These are phyloP conservation scores for Leucoraja ocellata DNA, from an alignment of 2,797 vertebrate species.

Conservation along the genomic window DNA sequence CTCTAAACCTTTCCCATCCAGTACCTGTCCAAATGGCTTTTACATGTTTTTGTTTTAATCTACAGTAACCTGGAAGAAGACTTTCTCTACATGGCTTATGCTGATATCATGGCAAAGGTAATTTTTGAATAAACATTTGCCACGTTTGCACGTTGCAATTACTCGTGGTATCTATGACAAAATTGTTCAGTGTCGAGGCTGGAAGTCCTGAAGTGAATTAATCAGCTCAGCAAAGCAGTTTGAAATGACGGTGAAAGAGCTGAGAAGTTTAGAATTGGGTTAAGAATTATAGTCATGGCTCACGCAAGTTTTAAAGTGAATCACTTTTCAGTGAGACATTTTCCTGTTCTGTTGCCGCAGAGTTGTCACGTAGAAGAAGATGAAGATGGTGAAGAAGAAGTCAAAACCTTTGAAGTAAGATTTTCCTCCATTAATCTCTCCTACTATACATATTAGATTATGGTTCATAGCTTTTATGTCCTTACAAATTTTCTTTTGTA, in stretches of 20 bases:
- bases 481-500: conserved; percentile 39
- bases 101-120: conserved; percentile 97
- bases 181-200: neutral
- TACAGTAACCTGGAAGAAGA: conserved; percentile 88
- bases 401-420: conserved; percentile 93
- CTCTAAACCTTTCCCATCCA: no score
- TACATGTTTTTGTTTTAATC: conserved; percentile 44
- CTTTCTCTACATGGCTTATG: conserved; percentile 90
- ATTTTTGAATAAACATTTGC: neutral
- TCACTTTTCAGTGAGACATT: neutral
- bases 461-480: conserved; percentile 53
- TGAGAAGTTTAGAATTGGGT: neutral
- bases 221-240: neutral
- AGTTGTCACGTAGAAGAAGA: conserved; percentile 93
- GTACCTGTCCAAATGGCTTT: no score
- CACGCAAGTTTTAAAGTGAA: neutral
- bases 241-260: conserved; percentile 32
- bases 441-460: conserved; percentile 42
- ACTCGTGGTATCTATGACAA: neutral
- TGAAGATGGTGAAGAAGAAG: conserved; percentile 82
- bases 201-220: neutral
- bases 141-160: neutral
- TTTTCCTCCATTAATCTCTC: conserved; percentile 21
- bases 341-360: conserved; percentile 51
- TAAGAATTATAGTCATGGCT: neutral